phyloP scores from a whole-genome alignment of 2,113 vertebrate species.

The Sarotherodon lohbergeri region DNA sequence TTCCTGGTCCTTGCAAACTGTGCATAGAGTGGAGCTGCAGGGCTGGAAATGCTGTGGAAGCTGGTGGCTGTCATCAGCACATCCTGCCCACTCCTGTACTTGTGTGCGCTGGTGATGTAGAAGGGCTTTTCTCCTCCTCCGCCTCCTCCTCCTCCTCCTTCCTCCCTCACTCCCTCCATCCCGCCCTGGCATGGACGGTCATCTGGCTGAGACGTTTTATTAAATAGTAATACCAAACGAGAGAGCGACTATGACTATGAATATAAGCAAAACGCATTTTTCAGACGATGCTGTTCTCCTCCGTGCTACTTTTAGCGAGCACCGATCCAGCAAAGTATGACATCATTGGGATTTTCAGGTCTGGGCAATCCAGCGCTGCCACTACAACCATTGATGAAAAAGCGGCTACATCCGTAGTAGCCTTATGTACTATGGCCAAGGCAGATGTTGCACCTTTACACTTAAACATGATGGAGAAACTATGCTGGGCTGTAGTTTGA shows the following conservation, averaged over 20 bases:
- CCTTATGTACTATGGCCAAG: not conserved
- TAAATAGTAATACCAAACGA: not conserved
- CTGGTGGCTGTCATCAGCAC: conserved; percentile 55
- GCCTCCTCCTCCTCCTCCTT: not conserved
- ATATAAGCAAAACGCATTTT: not conserved
- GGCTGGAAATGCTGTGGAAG: conserved; percentile 51
- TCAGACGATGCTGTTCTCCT: not conserved
- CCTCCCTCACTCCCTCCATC: not conserved
- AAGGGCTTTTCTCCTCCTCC: conserved; percentile 19
- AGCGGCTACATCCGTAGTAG: conserved; percentile 40
- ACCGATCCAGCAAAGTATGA: conserved; percentile 65
- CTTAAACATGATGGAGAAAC: not conserved
- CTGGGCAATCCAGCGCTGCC: conserved; percentile 39
- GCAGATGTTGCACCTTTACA: not conserved
- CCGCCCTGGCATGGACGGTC: conserved; percentile 2
- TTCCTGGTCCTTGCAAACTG: conserved; percentile 46
- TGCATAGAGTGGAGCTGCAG: conserved; percentile 30
- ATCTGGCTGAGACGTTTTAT: conserved; percentile 3
- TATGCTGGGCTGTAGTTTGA: not conserved
- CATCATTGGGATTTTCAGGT: conserved; percentile 67
- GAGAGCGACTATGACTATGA: not conserved
- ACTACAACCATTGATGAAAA: conserved; percentile 70
- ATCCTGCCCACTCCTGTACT: conserved; percentile 48
- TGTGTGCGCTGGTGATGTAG: conserved; percentile 15
- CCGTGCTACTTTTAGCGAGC: conserved; percentile 45